These are phyloP conservation scores for Penaeus chinensis DNA, from an alignment of 1,140 invertebrate species.

Conservation along the genomic window DNA sequence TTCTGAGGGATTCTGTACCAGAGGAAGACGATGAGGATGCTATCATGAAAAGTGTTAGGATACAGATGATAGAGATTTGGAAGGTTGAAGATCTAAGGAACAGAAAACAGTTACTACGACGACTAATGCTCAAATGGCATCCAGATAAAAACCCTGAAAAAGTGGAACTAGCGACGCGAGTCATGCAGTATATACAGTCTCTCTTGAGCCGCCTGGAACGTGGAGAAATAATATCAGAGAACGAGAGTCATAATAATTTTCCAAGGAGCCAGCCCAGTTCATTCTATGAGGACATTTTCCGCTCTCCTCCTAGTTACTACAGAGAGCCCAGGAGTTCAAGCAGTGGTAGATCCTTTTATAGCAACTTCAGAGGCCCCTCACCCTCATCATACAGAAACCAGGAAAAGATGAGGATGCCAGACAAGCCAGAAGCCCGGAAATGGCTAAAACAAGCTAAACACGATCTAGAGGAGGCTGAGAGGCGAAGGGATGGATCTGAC, in stretches of 20 bases:
- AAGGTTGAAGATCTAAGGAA: constrained; percentile 28
- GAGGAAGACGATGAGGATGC: not conserved
- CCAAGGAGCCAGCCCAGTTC: not conserved
- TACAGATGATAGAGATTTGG: constrained; percentile 36
- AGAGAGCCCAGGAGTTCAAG: not conserved
- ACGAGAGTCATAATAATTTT: not conserved
- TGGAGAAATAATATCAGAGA: constrained; percentile 33
- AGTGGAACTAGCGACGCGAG: constrained; percentile 16
- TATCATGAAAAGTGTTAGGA: not conserved
- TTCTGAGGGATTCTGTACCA: too few species aligned
- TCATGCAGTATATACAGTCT: constrained; percentile 37
- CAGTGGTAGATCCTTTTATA: too few species aligned
- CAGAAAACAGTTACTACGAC: constrained; percentile 27
- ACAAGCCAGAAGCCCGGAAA: too few species aligned
- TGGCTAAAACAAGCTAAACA: too few species aligned
- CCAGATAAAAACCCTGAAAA: constrained; percentile 39
- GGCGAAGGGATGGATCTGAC: not conserved
- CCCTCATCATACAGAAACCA: too few species aligned
- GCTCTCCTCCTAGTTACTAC: constrained; percentile 8
- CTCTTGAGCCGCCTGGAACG: constrained; percentile 32
- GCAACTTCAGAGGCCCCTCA: too few species aligned
- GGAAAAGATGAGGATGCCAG: too few species aligned
- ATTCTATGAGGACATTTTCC: constrained; percentile 9
- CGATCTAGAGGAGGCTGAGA: constrained; percentile 4
- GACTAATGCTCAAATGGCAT: constrained; percentile 44